Base-by-base conservation (phyloP, 2,888 invertebrate genomes). In the Xestia rhomboidea region DNA sequence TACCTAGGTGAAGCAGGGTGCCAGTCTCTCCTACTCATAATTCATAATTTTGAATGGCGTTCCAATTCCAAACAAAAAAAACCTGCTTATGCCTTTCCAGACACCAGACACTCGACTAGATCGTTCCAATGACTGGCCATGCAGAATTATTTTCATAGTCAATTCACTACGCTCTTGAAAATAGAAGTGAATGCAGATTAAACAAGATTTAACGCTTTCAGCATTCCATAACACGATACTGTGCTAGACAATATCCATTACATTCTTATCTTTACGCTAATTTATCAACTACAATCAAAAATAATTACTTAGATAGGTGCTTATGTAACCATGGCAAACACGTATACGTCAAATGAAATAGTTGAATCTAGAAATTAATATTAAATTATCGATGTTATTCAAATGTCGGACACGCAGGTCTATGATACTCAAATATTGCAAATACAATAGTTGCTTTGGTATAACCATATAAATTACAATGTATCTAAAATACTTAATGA, bases 181-280 rank as follows among this genome's bases (percentile, higher is more conserved):
- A 57, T 75, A 44, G 21, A 57, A 24, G 1, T 73, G 15, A 74
- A 54, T 41, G 74, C 30, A 44, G n/a, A n/a, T 51, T 73, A 51
- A 4, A 54, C 41, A 74, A 75, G 18, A n/a, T 57, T 13, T 54
- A 54, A 10, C 21, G 10, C 24, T 41, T 81, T 49, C 2, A 57
- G 41, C 18, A 73, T 62, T 62, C 30, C 15, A 44, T n/a, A 10
- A 46, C 46, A 64, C 27, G n/a, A 38, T 63, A 30, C 2, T 81
- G 24, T n/a, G 21, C 24, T 41, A 74, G n/a, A 57, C 41, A 34
- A 76, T 44, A 41, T 21, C 11, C 18, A 76, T 49, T 76, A 64
- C 41, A 5, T 27, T 34, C 46, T 54, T 75, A 78, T 49, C 82
- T 75, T 54, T 57, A 82, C 64, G 76, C 34, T 82, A 34, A 76